These are phyloP conservation scores for Chiloscyllium punctatum DNA, from an alignment of 2,797 vertebrate species.

Conservation along the genomic window DNA sequence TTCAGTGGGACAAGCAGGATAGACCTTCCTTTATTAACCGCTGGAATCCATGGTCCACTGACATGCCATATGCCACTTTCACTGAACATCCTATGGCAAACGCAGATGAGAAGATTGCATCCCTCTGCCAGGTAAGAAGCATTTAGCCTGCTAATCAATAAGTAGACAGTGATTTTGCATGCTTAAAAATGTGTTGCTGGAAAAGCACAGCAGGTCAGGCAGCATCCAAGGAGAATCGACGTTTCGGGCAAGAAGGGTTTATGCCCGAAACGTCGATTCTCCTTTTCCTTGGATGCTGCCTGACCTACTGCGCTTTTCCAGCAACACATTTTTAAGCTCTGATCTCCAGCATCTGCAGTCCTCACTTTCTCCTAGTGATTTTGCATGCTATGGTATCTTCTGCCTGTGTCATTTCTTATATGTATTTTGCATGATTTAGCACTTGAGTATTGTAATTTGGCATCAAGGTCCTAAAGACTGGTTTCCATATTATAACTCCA, in stretches of 20 bases:
- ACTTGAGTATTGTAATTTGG: not conserved
- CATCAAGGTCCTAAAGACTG: not conserved
- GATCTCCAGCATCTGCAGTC: too few species aligned
- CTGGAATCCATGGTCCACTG: slow-evolving; percentile 95
- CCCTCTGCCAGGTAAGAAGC: slow-evolving; percentile 77
- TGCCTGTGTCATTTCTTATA: not conserved
- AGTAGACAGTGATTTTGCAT: too few species aligned
- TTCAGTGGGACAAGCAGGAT: slow-evolving; percentile 90
- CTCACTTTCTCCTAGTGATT: too few species aligned
- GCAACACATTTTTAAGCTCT: too few species aligned
- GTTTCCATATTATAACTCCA: not conserved
- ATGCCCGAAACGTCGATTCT: too few species aligned
- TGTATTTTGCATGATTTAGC: not conserved
- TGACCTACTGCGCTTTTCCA: too few species aligned
- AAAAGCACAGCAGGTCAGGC: too few species aligned
- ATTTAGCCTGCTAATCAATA: not conserved
- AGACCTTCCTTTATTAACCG: slow-evolving; percentile 81
- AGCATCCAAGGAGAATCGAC: too few species aligned
- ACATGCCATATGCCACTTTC: slow-evolving; percentile 84
- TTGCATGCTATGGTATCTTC: too few species aligned
- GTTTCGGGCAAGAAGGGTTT: too few species aligned
- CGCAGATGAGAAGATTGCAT: slow-evolving; percentile 78
- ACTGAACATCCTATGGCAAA: slow-evolving; percentile 85
- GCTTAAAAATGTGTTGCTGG: too few species aligned
- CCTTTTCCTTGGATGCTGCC: too few species aligned